A percentile compares a stretch with the other conserved stretches of the same genome.
Evolutionary conservation across 2,888 invertebrate genomes (phyloP).

Genomic region (Pachydiplax longipennis): DNA sequence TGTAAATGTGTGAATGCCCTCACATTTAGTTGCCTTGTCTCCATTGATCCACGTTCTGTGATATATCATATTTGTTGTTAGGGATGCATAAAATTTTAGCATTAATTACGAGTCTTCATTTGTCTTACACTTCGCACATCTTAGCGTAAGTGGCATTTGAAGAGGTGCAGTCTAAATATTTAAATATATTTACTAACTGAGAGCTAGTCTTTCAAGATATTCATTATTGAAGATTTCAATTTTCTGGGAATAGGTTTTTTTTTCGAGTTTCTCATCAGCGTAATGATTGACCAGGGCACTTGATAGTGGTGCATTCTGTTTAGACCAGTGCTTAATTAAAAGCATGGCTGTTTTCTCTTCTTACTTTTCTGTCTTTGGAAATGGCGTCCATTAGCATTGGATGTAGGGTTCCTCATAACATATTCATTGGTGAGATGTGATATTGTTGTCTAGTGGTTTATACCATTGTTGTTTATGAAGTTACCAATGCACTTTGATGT

Average conservation of each 20-base stretch:
- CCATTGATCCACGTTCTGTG: slow-evolving; percentile 46
- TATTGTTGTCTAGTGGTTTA: slow-evolving; percentile 47
- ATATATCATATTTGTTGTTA: slow-evolving; percentile 44
- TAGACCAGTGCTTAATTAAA: slow-evolving; percentile 38
- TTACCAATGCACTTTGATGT: slow-evolving; percentile 38
- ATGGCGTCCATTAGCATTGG: slow-evolving; percentile 45
- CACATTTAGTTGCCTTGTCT: slow-evolving; percentile 47
- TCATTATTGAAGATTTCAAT: slow-evolving; percentile 41
- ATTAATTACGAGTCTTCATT: slow-evolving; percentile 29
- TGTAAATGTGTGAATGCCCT: slow-evolving; percentile 47
- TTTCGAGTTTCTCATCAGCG: slow-evolving; percentile 36
- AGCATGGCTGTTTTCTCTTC: slow-evolving; percentile 29
- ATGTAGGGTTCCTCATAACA: slow-evolving; percentile 47
- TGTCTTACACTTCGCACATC: slow-evolving; percentile 27
- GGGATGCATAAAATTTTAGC: slow-evolving; percentile 39
- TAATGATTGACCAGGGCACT: slow-evolving; percentile 35
- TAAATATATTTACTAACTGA: slow-evolving; percentile 43
- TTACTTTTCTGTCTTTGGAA: slow-evolving; percentile 45
- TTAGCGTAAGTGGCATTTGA: slow-evolving; percentile 22
- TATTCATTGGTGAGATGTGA: slow-evolving; percentile 51
- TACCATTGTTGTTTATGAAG: slow-evolving; percentile 43
- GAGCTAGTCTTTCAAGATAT: slow-evolving; percentile 46
- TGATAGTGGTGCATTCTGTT: slow-evolving; percentile 41
- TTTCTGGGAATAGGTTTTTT: slow-evolving; percentile 39
- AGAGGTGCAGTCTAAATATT: slow-evolving; percentile 45